Base-by-base conservation (phyloP, 2,113 vertebrate species). In the Charina bottae region DNA sequence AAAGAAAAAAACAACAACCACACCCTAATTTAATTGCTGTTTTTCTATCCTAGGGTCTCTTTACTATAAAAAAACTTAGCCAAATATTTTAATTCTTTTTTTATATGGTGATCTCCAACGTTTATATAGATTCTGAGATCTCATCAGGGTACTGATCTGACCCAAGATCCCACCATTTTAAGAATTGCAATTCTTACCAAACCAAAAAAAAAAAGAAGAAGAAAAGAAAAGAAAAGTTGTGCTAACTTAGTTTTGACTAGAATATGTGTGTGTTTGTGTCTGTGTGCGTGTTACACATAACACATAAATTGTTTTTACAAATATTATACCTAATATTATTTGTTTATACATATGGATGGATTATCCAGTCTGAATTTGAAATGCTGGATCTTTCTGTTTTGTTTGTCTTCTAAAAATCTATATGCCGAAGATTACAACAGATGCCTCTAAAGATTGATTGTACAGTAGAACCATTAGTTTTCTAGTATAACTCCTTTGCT, bases 341-440 rank as follows among this genome's bases (percentile, higher is more conserved):
- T 97, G 96, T 96, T 96, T 94, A 96, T 97, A 97, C 96, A 97
- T 95, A 95, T 97, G 94, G 90, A 92, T 28, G 94, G 91, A 92
- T 28, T 93, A 86, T 84, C 95, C 96, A 92, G 94, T 95, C 96
- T 96, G 93, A 96, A 94, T 96, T 97, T 97, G 96, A 97, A 95
- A 96, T 96, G 91, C 78, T 23, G 46, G 28, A 5, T 92, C 88
- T 96, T 95, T 94, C 90, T 96, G 88, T 93, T 92, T 94, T 96
- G 92, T 96, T 97, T 97, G 28, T 23, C 91, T 95, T 95, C 90
- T 89, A 92, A 85, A 97, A 95, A 93, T 88, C 94, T 95, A 89
- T 92, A 83, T 3, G 15, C 72, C 54, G 26, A 91, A 96, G 58
- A 91, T 54, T 93, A 62, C 93, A 94, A 89, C 83, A 88, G 24